Conservation (phyloP, 2,113 vertebrate species). For the Fulmarus glacialis region DNA sequence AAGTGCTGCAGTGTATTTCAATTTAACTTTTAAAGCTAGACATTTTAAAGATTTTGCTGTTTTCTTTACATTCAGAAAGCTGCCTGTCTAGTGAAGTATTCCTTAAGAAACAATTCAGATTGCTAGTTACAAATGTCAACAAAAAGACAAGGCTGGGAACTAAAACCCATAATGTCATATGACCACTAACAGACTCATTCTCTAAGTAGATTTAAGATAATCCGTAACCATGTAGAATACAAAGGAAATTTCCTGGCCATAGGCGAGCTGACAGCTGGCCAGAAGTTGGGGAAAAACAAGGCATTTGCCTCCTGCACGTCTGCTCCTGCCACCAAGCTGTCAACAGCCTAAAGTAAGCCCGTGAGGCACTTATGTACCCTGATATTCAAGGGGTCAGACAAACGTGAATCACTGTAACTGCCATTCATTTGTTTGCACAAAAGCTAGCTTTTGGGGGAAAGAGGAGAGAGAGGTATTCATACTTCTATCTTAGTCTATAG, state of each 20-base stretch:
- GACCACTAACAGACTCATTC: not conserved
- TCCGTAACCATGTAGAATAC: not conserved
- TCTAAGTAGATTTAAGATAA: not conserved
- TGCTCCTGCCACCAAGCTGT: not conserved
- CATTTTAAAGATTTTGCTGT: not conserved
- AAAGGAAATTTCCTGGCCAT: not conserved
- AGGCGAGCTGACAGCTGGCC: not conserved
- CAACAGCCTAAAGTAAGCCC: not conserved
- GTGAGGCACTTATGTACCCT: rapidly evolving
- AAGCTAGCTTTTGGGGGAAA: not conserved
- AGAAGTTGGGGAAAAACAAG: not conserved
- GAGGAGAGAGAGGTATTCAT: not conserved
- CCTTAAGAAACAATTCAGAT: not conserved
- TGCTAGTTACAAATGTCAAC: not conserved
- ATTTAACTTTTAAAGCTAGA: not conserved
- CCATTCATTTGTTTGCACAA: not conserved
- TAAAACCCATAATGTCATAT: not conserved
- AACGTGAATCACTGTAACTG: rapidly evolving
- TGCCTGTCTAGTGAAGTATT: not conserved
- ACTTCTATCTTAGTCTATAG: not conserved
- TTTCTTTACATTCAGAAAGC: not conserved
- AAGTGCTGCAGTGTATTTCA: not conserved
- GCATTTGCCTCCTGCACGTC: not conserved
- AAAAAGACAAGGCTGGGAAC: not conserved
- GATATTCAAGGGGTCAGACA: not conserved